These are phyloP conservation scores for Odontesthes bonariensis DNA, from an alignment of 2,113 vertebrate species.

Conservation along the genomic window DNA sequence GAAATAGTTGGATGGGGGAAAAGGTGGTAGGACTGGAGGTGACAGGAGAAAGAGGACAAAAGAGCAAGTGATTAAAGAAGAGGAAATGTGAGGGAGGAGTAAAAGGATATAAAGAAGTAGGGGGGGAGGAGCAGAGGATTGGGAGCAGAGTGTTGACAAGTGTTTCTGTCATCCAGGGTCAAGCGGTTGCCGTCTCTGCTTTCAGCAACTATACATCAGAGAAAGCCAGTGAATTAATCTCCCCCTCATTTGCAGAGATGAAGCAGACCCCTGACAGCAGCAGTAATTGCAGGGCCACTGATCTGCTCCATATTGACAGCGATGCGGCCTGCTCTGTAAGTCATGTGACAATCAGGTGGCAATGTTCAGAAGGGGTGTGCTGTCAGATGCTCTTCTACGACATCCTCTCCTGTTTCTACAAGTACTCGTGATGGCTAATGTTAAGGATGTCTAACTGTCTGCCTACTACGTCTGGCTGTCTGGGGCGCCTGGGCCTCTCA, in stretches of 20 bases:
- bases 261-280: slow-evolving; percentile 62
- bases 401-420: background rate
- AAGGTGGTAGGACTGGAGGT: slow-evolving; percentile 37
- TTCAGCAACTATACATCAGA: slow-evolving; percentile 63
- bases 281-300: slow-evolving; percentile 65
- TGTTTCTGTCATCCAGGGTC: slow-evolving; percentile 72
- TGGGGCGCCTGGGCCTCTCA: too few relatives aligned
- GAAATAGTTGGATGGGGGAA: slow-evolving; percentile 37
- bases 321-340: slow-evolving; percentile 35
- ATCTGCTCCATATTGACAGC: slow-evolving; percentile 57
- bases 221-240: slow-evolving; percentile 57
- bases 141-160: slow-evolving; percentile 68
- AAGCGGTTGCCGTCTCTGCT: slow-evolving; percentile 57
- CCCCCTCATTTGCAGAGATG: slow-evolving; percentile 59
- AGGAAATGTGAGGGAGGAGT: slow-evolving; percentile 9
- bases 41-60: slow-evolving; percentile 33
- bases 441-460: background rate
- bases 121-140: slow-evolving; percentile 54
- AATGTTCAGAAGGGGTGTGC: slow-evolving; percentile 10
- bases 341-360: slow-evolving; percentile 38
- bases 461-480: too few relatives aligned
- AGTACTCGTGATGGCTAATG: background rate
- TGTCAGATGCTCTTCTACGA: background rate
- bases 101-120: slow-evolving; percentile 11
- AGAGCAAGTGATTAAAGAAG: slow-evolving; percentile 21